Percentiles rank a stretch among this genome's conserved stretches.
phyloP scores from a whole-genome alignment of 2,113 vertebrate genomes.

The Heterochromis multidens region DNA sequence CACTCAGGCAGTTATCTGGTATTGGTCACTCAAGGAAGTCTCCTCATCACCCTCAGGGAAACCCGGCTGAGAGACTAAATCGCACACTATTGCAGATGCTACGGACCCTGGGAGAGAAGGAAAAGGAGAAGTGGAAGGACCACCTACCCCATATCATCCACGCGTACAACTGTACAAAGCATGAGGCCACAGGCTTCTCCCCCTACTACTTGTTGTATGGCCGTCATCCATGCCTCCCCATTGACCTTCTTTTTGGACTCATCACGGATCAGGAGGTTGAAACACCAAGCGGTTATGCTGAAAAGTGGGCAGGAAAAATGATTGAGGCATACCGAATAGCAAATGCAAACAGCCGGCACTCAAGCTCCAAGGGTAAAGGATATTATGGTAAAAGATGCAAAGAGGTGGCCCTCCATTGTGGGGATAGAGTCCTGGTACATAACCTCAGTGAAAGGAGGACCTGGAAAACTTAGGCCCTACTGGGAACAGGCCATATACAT shows the following conservation, averaged over 20 bases:
- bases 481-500: not conserved
- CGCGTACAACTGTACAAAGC: not conserved
- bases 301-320: not conserved
- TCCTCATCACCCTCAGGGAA: not conserved
- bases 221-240: not conserved
- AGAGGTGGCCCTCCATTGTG: not conserved
- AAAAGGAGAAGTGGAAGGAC: not conserved
- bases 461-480: not conserved
- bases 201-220: not conserved
- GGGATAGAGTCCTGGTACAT: not conserved
- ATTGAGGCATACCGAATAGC: not conserved
- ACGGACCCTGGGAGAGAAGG: not conserved
- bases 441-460: not conserved
- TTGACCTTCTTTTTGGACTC: not conserved
- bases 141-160: not conserved
- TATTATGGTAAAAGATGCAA: not conserved
- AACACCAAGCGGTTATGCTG: not conserved
- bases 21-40: not conserved
- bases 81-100: not conserved
- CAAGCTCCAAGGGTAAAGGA: not conserved
- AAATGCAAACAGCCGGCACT: not conserved
- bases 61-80: not conserved
- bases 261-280: not conserved
- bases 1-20: not conserved
- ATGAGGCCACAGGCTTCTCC: not conserved